A percentile compares a stretch with the other conserved stretches of the same genome.
These are phyloP conservation scores for Bradypus variegatus DNA, from an alignment of 2,797 vertebrate genomes.

Conservation along the genomic window DNA sequence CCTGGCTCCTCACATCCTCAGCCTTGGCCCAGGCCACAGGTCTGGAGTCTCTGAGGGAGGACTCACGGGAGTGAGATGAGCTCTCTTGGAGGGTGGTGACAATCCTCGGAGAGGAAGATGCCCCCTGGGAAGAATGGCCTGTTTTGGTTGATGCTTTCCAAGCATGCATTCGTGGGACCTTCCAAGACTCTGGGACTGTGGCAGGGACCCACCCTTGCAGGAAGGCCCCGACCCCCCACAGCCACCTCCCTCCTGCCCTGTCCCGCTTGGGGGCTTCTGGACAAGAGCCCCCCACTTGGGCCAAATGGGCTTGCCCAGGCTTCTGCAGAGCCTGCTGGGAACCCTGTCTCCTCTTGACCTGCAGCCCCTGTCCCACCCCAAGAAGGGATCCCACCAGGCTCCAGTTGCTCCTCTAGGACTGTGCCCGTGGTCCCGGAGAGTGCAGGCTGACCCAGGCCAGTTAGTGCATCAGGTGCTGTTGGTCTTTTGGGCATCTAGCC, in stretches of 20 bases:
- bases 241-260: not conserved
- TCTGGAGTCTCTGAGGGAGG: conserved; percentile 40
- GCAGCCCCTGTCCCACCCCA: too few species aligned
- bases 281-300: accelerated
- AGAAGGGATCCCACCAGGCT: not conserved
- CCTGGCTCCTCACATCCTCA: not conserved
- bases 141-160: not conserved
- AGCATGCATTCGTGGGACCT: not conserved
- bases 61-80: conserved; percentile 7
- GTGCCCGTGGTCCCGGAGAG: too few species aligned
- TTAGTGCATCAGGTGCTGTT: not conserved
- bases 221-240: not conserved
- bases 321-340: not conserved
- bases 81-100: not conserved
- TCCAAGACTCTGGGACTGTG: not conserved
- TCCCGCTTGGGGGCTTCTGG: not conserved
- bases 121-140: not conserved
- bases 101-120: not conserved
- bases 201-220: not conserved
- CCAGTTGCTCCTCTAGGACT: not conserved
- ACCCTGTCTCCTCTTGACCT: not conserved
- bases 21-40: not conserved
- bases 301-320: not conserved
- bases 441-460: not conserved
- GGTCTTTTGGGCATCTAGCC: not conserved